A percentile compares a stretch with the other conserved stretches of the same genome.
These are phyloP conservation scores for Melopsittacus undulatus DNA, from an alignment of 2,797 vertebrate genomes.

Conservation along the genomic window DNA sequence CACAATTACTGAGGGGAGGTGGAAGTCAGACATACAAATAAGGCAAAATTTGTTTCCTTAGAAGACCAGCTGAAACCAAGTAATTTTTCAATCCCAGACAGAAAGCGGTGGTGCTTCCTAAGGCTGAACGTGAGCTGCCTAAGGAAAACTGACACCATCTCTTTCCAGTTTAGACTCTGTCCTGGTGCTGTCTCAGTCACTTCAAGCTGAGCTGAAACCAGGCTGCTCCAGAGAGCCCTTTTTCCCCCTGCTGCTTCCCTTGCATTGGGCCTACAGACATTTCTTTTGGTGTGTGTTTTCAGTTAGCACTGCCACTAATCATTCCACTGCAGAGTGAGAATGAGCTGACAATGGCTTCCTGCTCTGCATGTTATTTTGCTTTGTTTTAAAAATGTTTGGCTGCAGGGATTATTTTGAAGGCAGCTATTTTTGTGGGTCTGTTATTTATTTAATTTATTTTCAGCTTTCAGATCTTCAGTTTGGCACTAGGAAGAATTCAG, in stretches of 20 bases:
- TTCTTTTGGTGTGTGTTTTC: not conserved
- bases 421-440: not conserved
- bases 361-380: not conserved
- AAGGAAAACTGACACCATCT: not conserved
- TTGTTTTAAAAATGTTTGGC: not conserved
- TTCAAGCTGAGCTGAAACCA: not conserved
- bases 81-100: not conserved
- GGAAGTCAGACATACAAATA: not conserved
- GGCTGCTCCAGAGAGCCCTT: not conserved
- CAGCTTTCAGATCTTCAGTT: not conserved
- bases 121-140: not conserved
- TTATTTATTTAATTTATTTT: not conserved
- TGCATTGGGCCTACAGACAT: not conserved
- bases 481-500: not conserved
- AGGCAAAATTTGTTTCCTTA: not conserved
- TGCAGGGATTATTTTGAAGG: not conserved
- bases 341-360: not conserved
- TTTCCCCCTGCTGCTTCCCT: not conserved
- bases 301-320: not conserved
- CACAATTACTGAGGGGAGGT: not conserved
- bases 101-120: not conserved
- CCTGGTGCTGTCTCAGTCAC: not conserved
- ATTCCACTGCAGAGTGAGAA: not conserved
- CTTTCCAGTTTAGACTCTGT: not conserved
- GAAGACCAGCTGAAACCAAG: not conserved